phyloP scores from a whole-genome alignment of 1,140 invertebrate species.

The honey bee (Apis mellifera) region DNA sequence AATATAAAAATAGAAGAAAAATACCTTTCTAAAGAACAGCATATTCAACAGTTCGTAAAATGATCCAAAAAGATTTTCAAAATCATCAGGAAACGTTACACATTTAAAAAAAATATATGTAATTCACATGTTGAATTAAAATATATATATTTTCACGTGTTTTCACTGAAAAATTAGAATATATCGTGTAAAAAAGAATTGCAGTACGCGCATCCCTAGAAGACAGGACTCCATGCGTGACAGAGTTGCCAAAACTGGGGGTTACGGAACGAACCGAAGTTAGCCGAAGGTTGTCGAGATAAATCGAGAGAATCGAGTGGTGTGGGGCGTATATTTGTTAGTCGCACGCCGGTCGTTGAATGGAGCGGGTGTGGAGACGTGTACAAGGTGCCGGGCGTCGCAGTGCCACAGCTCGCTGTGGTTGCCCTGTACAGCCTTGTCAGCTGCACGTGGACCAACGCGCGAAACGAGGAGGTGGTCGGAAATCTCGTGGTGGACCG shows the following conservation, averaged over 20 bases:
- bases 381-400: constrained; percentile 77
- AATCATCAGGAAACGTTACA: background rate
- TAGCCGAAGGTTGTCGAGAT: constrained; percentile 51
- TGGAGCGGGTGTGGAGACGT: constrained; percentile 82
- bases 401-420: constrained; percentile 71
- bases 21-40: background rate
- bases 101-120: background rate
- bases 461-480: constrained; percentile 67
- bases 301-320: constrained; percentile 30
- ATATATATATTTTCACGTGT: background rate
- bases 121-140: too few species aligned
- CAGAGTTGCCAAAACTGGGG: background rate
- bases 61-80: background rate
- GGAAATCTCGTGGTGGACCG: constrained; percentile 73
- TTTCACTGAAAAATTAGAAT: background rate
- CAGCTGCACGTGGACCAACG: constrained; percentile 78
- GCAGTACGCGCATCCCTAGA: background rate
- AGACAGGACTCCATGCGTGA: background rate
- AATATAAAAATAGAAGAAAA: background rate
- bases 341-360: constrained; percentile 87
- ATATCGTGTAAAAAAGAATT: background rate
- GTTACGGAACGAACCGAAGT: constrained; percentile 47
- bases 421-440: constrained; percentile 75
- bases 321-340: constrained; percentile 65
- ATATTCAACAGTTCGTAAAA: too few species aligned